These are phyloP conservation scores for Coenonympha arcania DNA, from an alignment of 2,888 invertebrate genomes.

Conservation along the genomic window DNA sequence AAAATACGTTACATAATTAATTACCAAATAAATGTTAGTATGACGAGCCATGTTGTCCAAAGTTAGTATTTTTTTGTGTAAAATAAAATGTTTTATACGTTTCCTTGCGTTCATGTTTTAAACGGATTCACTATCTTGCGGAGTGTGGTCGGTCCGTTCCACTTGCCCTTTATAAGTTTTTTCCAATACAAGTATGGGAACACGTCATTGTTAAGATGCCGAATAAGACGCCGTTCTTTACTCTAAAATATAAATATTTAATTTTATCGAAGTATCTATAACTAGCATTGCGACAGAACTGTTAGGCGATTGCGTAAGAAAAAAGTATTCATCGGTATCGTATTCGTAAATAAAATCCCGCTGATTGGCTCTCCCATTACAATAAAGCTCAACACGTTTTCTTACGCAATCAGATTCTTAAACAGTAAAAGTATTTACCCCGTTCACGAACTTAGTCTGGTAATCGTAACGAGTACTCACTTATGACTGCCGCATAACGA, in stretches of 20 bases:
- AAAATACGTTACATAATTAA: not conserved
- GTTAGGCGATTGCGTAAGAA: too few relatives aligned
- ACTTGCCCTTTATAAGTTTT: slow-evolving; percentile 83
- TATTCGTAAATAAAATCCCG: too few relatives aligned
- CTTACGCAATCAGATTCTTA: too few relatives aligned
- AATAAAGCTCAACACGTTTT: too few relatives aligned
- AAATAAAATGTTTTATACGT: slow-evolving; percentile 23
- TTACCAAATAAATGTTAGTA: not conserved
- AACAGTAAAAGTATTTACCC: too few relatives aligned
- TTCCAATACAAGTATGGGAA: slow-evolving; percentile 93
- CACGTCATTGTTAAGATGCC: slow-evolving; percentile 82
- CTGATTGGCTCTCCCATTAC: too few relatives aligned
- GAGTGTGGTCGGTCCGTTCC: slow-evolving; percentile 80
- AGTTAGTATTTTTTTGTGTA: too few relatives aligned
- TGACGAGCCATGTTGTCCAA: slow-evolving; percentile 5
- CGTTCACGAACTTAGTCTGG: too few relatives aligned
- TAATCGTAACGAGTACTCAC: too few relatives aligned
- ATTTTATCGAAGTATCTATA: slow-evolving; percentile 46
- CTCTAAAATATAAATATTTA: slow-evolving; percentile 47
- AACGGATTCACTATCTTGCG: slow-evolving; percentile 68
- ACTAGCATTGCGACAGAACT: too few relatives aligned
- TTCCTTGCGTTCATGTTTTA: slow-evolving; percentile 24
- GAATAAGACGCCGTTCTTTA: slow-evolving; percentile 77
- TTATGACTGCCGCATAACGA: too few relatives aligned
- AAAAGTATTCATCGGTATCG: too few relatives aligned